A percentile compares a stretch with the other conserved stretches of the same genome.
Evolutionary conservation across 2,797 vertebrate genomes (phyloP).

Genomic region (Enteromius trimaculatus): DNA sequence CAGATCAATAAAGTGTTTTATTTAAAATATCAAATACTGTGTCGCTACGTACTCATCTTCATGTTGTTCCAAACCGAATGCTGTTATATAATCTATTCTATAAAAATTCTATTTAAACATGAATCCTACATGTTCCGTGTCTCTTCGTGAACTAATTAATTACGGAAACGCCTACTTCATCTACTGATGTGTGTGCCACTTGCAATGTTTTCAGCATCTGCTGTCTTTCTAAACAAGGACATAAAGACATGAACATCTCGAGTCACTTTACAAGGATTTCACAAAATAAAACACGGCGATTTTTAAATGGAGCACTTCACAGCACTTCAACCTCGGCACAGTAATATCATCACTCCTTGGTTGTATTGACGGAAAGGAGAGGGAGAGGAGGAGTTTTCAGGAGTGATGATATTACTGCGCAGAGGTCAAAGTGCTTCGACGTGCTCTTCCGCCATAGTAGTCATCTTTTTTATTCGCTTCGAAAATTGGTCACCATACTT

Average conservation of each 20-base stretch:
- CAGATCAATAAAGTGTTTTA: constrained; percentile 4
- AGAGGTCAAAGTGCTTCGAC: too few species aligned
- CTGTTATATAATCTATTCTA: too few species aligned
- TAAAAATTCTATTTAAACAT: background rate
- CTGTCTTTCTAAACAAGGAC: background rate
- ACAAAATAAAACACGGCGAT: too few species aligned
- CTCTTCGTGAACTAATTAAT: background rate
- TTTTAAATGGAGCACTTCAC: too few species aligned
- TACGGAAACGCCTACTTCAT: background rate
- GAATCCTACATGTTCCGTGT: background rate
- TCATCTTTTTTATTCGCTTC: too few species aligned
- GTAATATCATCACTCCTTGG: too few species aligned
- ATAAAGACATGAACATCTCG: background rate
- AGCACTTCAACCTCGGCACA: too few species aligned
- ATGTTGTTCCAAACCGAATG: background rate
- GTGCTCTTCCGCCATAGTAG: too few species aligned
- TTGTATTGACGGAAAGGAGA: too few species aligned
- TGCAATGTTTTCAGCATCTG: background rate
- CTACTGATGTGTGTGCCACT: background rate
- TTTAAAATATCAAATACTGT: background rate
- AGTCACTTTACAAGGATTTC: background rate
- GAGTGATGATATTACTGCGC: too few species aligned
- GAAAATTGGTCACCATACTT: too few species aligned
- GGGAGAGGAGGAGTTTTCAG: too few species aligned
- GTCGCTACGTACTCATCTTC: background rate